These are phyloP conservation scores for Ptychodera flava DNA, from an alignment of 35 echinoderm and acorn worm species.

Conservation along the genomic window DNA sequence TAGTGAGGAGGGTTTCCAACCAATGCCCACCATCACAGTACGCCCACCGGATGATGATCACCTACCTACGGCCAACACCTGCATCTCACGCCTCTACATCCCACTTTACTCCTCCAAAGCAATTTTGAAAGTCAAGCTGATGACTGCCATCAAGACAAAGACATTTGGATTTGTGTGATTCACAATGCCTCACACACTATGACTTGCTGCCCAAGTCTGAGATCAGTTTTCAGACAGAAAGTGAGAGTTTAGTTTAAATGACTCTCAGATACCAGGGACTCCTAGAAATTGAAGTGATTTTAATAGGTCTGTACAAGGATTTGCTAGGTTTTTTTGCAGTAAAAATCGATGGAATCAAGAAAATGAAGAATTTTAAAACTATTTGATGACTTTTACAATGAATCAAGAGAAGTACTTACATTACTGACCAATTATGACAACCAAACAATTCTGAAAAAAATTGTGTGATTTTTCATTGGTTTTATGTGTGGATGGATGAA, in stretches of 20 bases:
- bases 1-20: constrained; percentile 97
- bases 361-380: no score
- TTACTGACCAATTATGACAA: neutral
- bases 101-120: constrained; percentile 93
- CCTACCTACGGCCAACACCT: constrained; percentile 97
- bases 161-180: constrained; percentile 98
- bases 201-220: no score
- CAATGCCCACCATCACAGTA: constrained; percentile 93
- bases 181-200: no score
- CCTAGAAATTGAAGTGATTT: neutral
- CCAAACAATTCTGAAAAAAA: no score
- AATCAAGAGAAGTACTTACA: neutral
- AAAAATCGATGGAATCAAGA: no score
- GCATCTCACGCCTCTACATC: constrained; percentile 93
- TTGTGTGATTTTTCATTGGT: no score
- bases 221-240: no score
- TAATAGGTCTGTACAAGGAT: constrained; percentile 5
- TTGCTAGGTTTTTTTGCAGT: no score
- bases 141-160: constrained; percentile 95
- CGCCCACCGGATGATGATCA: constrained; percentile 96
- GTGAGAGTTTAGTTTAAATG: neutral
- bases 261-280: neutral
- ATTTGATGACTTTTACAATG: neutral
- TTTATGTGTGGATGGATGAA: no score
- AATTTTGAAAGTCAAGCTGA: constrained; percentile 83